Conservation (phyloP, 2,113 vertebrate species). For the Rostratula benghalensis region DNA sequence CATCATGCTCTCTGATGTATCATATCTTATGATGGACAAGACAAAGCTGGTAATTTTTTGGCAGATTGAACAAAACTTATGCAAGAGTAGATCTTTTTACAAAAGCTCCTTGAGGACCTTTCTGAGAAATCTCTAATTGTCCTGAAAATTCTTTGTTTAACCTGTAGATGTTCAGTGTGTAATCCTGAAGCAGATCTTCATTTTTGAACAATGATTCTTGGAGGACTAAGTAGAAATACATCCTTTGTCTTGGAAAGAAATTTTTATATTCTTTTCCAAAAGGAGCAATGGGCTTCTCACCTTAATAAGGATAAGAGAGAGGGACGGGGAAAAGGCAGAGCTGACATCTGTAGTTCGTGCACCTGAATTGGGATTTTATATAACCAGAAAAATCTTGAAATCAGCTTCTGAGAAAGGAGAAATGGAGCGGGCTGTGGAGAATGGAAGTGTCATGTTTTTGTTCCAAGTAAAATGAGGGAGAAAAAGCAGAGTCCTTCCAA, state of each 20-base stretch:
- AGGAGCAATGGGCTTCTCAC: neutral
- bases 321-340: neutral
- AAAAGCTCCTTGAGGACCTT: neutral
- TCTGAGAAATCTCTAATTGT: neutral
- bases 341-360: neutral
- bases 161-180: neutral
- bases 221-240: neutral
- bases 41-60: neutral
- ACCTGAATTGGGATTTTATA: neutral
- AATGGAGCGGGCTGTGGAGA: neutral
- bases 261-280: neutral
- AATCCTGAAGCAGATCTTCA: neutral
- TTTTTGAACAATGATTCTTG: neutral
- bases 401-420: neutral
- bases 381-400: neutral
- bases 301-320: neutral
- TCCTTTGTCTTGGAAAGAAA: neutral
- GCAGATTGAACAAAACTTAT: neutral
- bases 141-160: neutral
- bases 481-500: neutral
- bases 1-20: neutral
- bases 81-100: neutral
- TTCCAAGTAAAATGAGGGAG: neutral
- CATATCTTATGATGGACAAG: neutral
- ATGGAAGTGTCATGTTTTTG: neutral